Evolutionary conservation across 2,797 vertebrate genomes (phyloP), one percentile per base, ranked within the genome.

Genomic region (Parotocinclus haroldoi): DNA sequence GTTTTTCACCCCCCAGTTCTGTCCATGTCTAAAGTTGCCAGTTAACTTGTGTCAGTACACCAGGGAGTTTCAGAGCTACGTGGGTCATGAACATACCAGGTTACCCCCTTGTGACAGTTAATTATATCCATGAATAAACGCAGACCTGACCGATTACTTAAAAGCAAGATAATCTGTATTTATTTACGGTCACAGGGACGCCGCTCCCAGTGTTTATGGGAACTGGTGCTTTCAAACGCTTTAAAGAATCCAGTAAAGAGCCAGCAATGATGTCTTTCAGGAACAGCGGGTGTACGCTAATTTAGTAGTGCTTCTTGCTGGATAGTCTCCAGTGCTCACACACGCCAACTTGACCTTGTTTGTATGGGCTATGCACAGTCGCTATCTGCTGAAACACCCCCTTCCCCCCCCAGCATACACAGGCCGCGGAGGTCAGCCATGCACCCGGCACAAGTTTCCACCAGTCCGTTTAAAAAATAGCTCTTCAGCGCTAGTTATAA

Each of bases 401-500:
- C 50, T 67, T 81, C 87, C 2, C 5, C 45, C 83, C 60, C 81
- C 50, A 68, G 81, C 87, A 88, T 84, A 40, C 86, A 81, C 66
- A 74, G 85, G 83, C 88, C 84, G 86, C 72, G 76, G 82, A 84
- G 78, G 78, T 74, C 68, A 80, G 72, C 86, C 75, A 86, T 81
- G 87, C 88, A 83, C 85, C 73, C 86, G 73, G 63, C 73, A 87
- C 83, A 89, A 87, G 88, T 89, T 94, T 86, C 87, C 90, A 82
- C 75, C 60, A 64, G 58, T 66, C 27, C 48, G 70, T 75, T 88
- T 88, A 79, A 85, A 93, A 97, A 95, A 96, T 98, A 92, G 81
- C 42, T 61, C 65, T 0, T 37, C 83, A 89, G 27, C 67, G 76
- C 82, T 86, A 91, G 94, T 92, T 93, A 89, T 91, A 91, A 94